phyloP scores from a whole-genome alignment of 2,113 vertebrate genomes.

The Rhinogobius similis region DNA sequence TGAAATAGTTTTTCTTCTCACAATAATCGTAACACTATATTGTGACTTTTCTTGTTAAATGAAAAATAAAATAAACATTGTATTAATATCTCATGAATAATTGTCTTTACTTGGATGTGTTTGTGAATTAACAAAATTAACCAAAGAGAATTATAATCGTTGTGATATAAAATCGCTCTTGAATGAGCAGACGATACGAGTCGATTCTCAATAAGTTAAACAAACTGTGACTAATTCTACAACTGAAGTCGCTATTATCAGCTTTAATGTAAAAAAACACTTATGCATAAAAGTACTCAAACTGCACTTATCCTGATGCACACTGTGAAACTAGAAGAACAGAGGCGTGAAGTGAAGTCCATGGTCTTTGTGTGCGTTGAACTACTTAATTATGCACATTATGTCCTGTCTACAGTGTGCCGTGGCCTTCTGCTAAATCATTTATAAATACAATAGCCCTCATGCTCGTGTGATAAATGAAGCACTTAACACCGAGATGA shows the following conservation, averaged over 20 bases:
- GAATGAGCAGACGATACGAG: too few relatives aligned
- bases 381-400: slow-evolving; percentile 58
- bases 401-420: slow-evolving; percentile 32
- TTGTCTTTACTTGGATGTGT: too few relatives aligned
- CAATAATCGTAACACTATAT: too few relatives aligned
- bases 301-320: slow-evolving; percentile 28
- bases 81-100: too few relatives aligned
- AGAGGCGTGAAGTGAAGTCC: slow-evolving; percentile 24
- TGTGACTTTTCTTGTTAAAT: too few relatives aligned
- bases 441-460: slow-evolving; percentile 56
- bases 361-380: slow-evolving; percentile 39
- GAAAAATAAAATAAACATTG: too few relatives aligned
- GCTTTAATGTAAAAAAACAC: not conserved
- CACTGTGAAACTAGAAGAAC: slow-evolving; percentile 41
- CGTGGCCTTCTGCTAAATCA: slow-evolving; percentile 47
- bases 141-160: too few relatives aligned
- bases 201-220: too few relatives aligned
- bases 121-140: too few relatives aligned
- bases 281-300: not conserved
- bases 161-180: too few relatives aligned
- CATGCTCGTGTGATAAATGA: slow-evolving; percentile 49
- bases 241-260: not conserved
- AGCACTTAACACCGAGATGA: slow-evolving; percentile 49
- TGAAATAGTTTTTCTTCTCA: too few relatives aligned
- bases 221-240: too few relatives aligned